These are phyloP conservation scores for Epirrhoe tristata DNA, from an alignment of 2,888 invertebrate genomes.

Conservation along the genomic window DNA sequence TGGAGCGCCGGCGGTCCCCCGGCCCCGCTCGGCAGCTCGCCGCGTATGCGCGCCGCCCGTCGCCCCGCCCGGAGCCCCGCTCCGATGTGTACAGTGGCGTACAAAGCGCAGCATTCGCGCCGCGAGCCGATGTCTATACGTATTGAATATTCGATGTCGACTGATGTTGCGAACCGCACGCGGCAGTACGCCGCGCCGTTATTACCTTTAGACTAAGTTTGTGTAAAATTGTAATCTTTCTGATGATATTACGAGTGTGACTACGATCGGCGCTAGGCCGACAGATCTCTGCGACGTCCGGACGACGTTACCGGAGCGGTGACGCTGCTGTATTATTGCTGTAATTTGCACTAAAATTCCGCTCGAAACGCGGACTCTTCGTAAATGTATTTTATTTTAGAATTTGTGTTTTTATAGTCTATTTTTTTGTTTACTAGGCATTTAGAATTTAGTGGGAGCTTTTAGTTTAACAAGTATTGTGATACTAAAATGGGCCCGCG, in stretches of 20 bases:
- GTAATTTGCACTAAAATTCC: conserved; percentile 25
- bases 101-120: neutral
- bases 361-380: conserved; percentile 42
- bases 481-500: conserved; percentile 78
- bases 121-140: conserved; percentile 29
- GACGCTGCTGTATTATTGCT: conserved; percentile 27
- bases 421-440: conserved; percentile 64
- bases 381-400: conserved; percentile 64
- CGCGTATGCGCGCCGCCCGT: neutral
- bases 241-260: conserved; percentile 30
- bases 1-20: neutral
- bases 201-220: conserved; percentile 31
- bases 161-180: conserved; percentile 26
- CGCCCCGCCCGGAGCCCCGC: neutral
- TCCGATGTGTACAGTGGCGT: no score
- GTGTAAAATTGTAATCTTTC: conserved; percentile 34
- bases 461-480: conserved; percentile 80
- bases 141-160: conserved; percentile 34
- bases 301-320: conserved; percentile 22
- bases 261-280: conserved; percentile 14
- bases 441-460: conserved; percentile 71
- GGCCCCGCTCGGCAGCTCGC: conserved; percentile 10
- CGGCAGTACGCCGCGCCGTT: conserved; percentile 17
- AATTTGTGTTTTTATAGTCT: conserved; percentile 70
- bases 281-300: conserved; percentile 25